Evolutionary conservation across 2,113 vertebrate genomes (phyloP).

Genomic region (Taurulus bubalis): DNA sequence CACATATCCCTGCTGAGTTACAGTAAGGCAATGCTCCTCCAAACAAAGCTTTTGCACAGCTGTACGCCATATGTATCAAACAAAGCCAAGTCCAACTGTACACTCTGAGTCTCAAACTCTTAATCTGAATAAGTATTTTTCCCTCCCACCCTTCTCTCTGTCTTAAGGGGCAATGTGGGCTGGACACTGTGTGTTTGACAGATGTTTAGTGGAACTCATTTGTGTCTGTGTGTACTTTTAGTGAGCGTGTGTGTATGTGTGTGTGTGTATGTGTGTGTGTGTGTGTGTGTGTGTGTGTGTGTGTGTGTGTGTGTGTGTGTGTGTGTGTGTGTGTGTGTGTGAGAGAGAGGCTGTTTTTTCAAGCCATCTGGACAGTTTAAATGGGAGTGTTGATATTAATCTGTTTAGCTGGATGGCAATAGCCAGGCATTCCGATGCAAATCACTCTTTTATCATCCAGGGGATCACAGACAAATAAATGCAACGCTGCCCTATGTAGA

Average conservation of each 20-base stretch:
- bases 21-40: constrained; percentile 44
- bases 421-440: constrained; percentile 66
- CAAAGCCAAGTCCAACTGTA: constrained; percentile 70
- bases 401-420: constrained; percentile 77
- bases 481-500: constrained; percentile 28
- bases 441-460: constrained; percentile 67
- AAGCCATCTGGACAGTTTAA: constrained; percentile 83
- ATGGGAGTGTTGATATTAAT: constrained; percentile 85
- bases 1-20: constrained; percentile 39
- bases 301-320: not conserved
- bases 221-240: constrained; percentile 63
- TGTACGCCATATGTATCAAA: constrained; percentile 75
- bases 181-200: constrained; percentile 68
- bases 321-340: not conserved
- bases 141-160: constrained; percentile 56
- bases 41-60: constrained; percentile 69
- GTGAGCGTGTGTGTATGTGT: constrained; percentile 46
- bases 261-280: constrained; percentile 15
- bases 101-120: constrained; percentile 66
- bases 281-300: not conserved
- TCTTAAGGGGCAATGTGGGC: constrained; percentile 72
- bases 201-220: constrained; percentile 75
- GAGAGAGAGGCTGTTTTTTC: constrained; percentile 59
- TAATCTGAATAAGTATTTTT: constrained; percentile 78
- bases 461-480: constrained; percentile 71